Evolutionary conservation across 1,140 invertebrate genomes (phyloP).

Genomic region (Philaenus spumarius): DNA sequence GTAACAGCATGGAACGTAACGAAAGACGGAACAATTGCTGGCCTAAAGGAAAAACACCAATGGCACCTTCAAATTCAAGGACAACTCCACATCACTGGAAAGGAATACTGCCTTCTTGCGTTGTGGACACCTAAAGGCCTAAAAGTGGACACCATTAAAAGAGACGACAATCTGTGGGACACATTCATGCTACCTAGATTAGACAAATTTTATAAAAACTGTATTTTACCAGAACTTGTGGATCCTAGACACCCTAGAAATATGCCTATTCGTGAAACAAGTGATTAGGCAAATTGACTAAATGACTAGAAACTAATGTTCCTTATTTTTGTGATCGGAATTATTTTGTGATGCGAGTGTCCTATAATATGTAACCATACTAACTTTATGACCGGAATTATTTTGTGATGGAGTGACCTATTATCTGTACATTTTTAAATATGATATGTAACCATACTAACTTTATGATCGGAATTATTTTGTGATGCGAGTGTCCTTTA

Average conservation of each 20-base stretch:
- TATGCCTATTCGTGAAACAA: slow-evolving; percentile 1
- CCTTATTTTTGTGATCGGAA: too few species aligned
- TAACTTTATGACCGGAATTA: too few species aligned
- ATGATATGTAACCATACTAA: too few species aligned
- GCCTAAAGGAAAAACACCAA: slow-evolving; percentile 34
- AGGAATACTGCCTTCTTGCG: slow-evolving; percentile 37
- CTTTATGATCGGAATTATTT: too few species aligned
- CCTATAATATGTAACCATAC: too few species aligned
- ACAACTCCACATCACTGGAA: slow-evolving; percentile 32
- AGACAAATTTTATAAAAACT: neutral
- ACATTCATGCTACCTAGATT: slow-evolving; percentile 23
- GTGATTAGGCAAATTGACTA: too few species aligned
- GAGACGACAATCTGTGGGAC: slow-evolving; percentile 29
- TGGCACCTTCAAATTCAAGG: slow-evolving; percentile 40
- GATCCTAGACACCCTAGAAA: slow-evolving; percentile 25
- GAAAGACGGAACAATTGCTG: neutral
- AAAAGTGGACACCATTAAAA: slow-evolving; percentile 19
- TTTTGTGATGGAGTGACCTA: too few species aligned
- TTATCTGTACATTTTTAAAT: too few species aligned
- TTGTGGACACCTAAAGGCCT: slow-evolving; percentile 35
- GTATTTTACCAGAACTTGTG: slow-evolving; percentile 5
- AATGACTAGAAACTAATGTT: too few species aligned
- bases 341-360: too few species aligned
- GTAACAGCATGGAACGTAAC: slow-evolving; percentile 17
- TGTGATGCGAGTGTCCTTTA: too few species aligned